These are phyloP conservation scores for Spodoptera frugiperda DNA, from an alignment of 1,140 invertebrate species.

Conservation along the genomic window DNA sequence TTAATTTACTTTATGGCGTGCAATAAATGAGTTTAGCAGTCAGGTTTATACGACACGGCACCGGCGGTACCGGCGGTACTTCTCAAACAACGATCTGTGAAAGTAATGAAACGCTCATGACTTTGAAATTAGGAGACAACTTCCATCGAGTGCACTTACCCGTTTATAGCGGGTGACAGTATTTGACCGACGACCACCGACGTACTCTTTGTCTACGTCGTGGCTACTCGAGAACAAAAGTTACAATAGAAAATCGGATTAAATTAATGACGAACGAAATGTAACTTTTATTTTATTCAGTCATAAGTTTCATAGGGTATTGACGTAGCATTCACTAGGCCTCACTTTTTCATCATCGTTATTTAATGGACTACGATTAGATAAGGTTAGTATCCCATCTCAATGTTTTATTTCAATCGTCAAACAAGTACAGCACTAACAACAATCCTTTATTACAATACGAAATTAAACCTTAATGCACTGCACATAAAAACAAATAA, in stretches of 20 bases:
- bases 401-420: too few relatives aligned
- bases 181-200: conserved; percentile 35
- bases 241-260: not conserved
- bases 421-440: too few relatives aligned
- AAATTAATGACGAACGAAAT: too few relatives aligned
- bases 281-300: not conserved
- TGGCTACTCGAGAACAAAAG: conserved; percentile 20
- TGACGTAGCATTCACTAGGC: too few relatives aligned
- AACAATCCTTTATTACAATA: too few relatives aligned
- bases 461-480: not conserved
- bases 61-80: conserved; percentile 11
- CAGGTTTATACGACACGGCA: not conserved
- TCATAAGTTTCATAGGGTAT: not conserved
- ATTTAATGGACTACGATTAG: too few relatives aligned
- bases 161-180: conserved; percentile 56
- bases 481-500: not conserved
- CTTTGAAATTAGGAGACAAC: conserved; percentile 69
- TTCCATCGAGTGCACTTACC: conserved; percentile 65
- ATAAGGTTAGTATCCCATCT: too few relatives aligned
- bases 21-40: not conserved
- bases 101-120: conserved; percentile 61
- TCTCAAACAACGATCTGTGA: conserved; percentile 19
- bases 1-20: too few relatives aligned
- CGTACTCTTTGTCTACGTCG: conserved; percentile 27
- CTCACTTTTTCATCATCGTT: not conserved